These are phyloP conservation scores for Odobenus rosmarus DNA, from an alignment of 2,113 vertebrate species.

Conservation along the genomic window DNA sequence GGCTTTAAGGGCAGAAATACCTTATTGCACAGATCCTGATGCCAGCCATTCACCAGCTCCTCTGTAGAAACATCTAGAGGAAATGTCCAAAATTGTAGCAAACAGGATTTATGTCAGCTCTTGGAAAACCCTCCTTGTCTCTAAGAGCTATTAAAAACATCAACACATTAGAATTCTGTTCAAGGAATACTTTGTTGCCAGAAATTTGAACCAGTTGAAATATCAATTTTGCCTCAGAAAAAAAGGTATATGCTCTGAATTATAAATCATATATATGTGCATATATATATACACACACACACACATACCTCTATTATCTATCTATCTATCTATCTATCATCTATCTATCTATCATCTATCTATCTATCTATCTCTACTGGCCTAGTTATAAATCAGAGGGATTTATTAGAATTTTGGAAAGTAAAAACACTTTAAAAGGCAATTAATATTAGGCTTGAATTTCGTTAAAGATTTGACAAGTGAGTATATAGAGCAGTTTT, in stretches of 20 bases:
- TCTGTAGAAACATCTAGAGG: slow-evolving; percentile 23
- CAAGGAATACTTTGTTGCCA: slow-evolving; percentile 56
- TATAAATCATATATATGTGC: not conserved
- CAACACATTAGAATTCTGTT: slow-evolving; percentile 40
- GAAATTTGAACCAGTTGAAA: slow-evolving; percentile 60
- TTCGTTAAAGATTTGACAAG: slow-evolving; percentile 24
- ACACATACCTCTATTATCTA: too few relatives aligned
- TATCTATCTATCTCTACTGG: not conserved
- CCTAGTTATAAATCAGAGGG: slow-evolving; percentile 28
- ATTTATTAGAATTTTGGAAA: slow-evolving; percentile 50
- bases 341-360: too few relatives aligned
- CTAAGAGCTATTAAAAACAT: slow-evolving; percentile 49
- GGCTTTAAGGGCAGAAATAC: not conserved
- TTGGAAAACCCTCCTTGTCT: slow-evolving; percentile 25
- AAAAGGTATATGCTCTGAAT: slow-evolving; percentile 28
- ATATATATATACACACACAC: not conserved
- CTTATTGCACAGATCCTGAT: not conserved
- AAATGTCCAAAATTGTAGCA: slow-evolving; percentile 37
- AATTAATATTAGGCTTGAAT: slow-evolving; percentile 36
- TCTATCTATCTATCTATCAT: too few relatives aligned
- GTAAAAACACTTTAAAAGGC: slow-evolving; percentile 48
- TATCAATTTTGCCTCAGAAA: slow-evolving; percentile 56
- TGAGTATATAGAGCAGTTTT: not conserved
- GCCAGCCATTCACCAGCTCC: not conserved
- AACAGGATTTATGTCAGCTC: slow-evolving; percentile 58